Evolutionary conservation across 2,888 invertebrate genomes (phyloP).

Genomic region (Drosophila atripex): DNA sequence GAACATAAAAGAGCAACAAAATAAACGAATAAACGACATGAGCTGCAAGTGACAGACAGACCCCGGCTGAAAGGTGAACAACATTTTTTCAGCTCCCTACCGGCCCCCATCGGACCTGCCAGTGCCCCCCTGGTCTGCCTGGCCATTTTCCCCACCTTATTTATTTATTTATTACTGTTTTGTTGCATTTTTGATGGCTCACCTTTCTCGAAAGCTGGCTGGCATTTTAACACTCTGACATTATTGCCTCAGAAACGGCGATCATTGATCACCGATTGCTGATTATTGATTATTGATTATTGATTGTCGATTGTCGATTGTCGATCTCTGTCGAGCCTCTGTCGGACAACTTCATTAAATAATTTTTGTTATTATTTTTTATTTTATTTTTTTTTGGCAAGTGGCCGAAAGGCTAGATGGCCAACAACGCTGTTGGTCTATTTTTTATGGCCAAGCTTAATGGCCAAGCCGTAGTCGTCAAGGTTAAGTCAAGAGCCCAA

Average conservation of each 20-base stretch:
- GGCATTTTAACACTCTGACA: constrained; percentile 75
- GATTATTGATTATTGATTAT: constrained; percentile 16
- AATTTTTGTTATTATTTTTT: constrained; percentile 29
- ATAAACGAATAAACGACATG: constrained; percentile 18
- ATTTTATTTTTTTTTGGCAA: constrained; percentile 35
- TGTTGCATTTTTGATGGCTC: constrained; percentile 25
- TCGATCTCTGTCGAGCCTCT: constrained; percentile 2
- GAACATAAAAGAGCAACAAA: constrained; percentile 38
- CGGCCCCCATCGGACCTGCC: constrained; percentile 1
- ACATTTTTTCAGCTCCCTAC: constrained; percentile 41
- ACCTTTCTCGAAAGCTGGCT: constrained; percentile 47
- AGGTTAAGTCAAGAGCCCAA: constrained; percentile 51
- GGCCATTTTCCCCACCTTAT: constrained; percentile 7
- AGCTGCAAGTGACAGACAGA: constrained; percentile 43
- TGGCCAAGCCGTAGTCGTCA: constrained; percentile 48
- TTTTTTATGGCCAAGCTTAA: constrained; percentile 50
- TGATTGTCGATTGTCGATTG: constrained; percentile 15
- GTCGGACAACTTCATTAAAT: constrained; percentile 50
- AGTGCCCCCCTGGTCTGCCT: too few relatives aligned
- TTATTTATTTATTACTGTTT: constrained; percentile 3
- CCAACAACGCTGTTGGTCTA: constrained; percentile 41
- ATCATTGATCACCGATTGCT: constrained; percentile 43
- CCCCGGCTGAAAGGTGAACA: constrained; percentile 69
- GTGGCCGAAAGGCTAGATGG: neutral
- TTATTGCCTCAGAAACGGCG: constrained; percentile 54